These are phyloP conservation scores for Polyommatus iphigenia DNA, from an alignment of 2,888 invertebrate genomes.

Conservation along the genomic window DNA sequence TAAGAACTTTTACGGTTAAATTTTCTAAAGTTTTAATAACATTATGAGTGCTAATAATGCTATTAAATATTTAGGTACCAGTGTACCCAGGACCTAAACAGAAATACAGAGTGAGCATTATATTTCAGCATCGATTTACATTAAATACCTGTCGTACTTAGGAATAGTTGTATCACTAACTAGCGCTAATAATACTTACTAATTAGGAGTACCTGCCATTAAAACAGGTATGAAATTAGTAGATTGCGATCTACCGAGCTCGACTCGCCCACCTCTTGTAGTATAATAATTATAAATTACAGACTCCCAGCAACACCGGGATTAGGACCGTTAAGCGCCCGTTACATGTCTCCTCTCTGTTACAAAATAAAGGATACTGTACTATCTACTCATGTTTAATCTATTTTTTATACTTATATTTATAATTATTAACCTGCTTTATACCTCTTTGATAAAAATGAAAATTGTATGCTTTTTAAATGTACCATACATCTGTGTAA, in stretches of 20 bases:
- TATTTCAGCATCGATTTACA: background rate
- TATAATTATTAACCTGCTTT: background rate
- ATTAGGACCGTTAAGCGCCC: background rate
- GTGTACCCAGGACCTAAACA: background rate
- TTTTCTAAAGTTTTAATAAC: conserved; percentile 3
- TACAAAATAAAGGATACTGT: background rate
- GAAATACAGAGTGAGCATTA: background rate
- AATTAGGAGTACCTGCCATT: conserved; percentile 2
- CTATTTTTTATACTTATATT: background rate
- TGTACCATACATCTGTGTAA: no score
- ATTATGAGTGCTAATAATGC: background rate
- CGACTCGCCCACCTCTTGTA: conserved; percentile 20
- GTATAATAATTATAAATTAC: conserved; percentile 29
- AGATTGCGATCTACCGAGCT: conserved; percentile 27
- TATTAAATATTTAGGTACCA: background rate
- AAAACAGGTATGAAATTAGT: conserved; percentile 24
- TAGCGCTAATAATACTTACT: conserved; percentile 4
- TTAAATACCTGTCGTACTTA: background rate
- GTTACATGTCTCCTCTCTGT: background rate
- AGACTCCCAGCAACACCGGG: conserved; percentile 1
- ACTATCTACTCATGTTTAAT: background rate
- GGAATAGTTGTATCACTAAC: background rate
- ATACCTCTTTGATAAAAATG: no score
- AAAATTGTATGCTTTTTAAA: no score
- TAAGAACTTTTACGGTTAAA: conserved; percentile 10